These are phyloP conservation scores for Charadrius vociferus DNA, from an alignment of 2,113 vertebrate species.

Conservation along the genomic window DNA sequence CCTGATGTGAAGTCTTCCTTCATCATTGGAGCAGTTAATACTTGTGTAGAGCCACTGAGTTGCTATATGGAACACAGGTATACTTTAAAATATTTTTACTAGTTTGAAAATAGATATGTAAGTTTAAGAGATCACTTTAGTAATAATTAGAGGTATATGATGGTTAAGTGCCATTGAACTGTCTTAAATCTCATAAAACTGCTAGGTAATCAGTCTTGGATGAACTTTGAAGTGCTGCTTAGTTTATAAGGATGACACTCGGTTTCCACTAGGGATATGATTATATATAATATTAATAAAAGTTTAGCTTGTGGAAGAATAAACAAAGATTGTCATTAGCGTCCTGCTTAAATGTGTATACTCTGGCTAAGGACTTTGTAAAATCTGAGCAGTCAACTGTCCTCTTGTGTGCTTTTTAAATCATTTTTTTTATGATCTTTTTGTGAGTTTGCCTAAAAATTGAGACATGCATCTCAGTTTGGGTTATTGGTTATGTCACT, in stretches of 20 bases:
- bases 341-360: not conserved
- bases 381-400: not conserved
- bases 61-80: slow-evolving; percentile 95
- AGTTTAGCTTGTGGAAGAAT: not conserved
- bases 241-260: not conserved
- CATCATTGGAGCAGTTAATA: slow-evolving; percentile 83
- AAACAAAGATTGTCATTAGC: not conserved
- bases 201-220: not conserved
- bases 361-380: not conserved
- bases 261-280: not conserved
- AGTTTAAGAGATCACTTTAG: not conserved
- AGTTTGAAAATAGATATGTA: not conserved
- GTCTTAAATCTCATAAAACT: not conserved
- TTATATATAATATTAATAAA: not conserved
- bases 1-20: slow-evolving; percentile 82
- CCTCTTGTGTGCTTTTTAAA: not conserved
- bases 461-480: not conserved
- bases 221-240: not conserved
- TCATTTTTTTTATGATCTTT: not conserved
- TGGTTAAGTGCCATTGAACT: not conserved
- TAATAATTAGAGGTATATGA: not conserved
- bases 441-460: not conserved
- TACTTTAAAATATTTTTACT: not conserved
- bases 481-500: not conserved
- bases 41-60: slow-evolving; percentile 88